Conservation (phyloP, 2,797 vertebrate genomes). For the Hephaestus fuliginosus region DNA sequence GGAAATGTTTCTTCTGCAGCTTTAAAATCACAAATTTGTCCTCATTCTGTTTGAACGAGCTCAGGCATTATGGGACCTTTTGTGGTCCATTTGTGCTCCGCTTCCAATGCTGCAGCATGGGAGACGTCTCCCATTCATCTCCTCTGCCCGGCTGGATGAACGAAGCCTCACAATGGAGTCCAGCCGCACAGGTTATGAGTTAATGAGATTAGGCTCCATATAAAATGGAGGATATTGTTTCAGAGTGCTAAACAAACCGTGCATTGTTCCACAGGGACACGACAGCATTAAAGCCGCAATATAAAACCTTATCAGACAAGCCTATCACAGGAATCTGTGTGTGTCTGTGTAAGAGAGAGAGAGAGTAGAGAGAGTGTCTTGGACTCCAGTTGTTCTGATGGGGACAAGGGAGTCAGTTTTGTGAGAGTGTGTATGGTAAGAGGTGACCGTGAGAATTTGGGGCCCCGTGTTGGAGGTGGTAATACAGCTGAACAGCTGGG, state of each 20-base stretch:
- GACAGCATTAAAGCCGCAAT: conserved; percentile 62
- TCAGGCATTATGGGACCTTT: not conserved
- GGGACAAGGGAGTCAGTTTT: conserved; percentile 32
- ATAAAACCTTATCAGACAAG: conserved; percentile 68
- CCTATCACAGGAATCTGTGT: conserved; percentile 41
- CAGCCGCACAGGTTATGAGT: conserved; percentile 53
- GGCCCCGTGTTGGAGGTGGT: conserved; percentile 63
- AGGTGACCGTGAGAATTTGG: conserved; percentile 68
- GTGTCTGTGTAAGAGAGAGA: conserved; percentile 27
- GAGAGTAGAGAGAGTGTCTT: conserved; percentile 27
- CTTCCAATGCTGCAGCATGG: not conserved
- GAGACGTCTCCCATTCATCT: conserved; percentile 22
- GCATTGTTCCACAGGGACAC: conserved; percentile 66
- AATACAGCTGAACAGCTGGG: conserved; percentile 76
- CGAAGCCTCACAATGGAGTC: conserved; percentile 40
- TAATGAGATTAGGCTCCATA: conserved; percentile 64
- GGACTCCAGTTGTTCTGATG: conserved; percentile 70
- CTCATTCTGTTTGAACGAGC: not conserved
- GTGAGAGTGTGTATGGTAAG: conserved; percentile 29
- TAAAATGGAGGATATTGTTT: conserved; percentile 63
- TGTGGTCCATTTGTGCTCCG: not conserved
- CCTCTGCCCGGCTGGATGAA: conserved; percentile 39
- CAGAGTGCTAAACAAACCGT: conserved; percentile 63
- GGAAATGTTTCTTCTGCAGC: not conserved
- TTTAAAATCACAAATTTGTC: not conserved